Percentiles rank a stretch among this genome's conserved stretches.
Evolutionary conservation across 2,797 vertebrate species (phyloP).

Genomic region (Hydrocynus forskahlii): DNA sequence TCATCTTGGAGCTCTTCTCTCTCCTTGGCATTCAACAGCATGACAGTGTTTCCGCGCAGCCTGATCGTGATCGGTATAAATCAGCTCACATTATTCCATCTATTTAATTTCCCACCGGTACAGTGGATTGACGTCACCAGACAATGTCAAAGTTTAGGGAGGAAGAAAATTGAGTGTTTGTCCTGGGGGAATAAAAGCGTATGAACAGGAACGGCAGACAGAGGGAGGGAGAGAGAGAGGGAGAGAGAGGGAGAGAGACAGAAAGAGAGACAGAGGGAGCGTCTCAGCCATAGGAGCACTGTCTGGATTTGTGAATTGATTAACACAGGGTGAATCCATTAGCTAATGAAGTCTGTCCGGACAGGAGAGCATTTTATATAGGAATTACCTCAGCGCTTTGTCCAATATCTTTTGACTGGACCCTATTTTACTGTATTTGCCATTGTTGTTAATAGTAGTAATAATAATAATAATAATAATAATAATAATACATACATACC

Average conservation of each 20-base stretch:
- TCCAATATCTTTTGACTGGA: too few relatives aligned
- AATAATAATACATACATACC: too few relatives aligned
- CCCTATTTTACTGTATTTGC: too few relatives aligned
- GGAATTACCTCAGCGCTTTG: too few relatives aligned
- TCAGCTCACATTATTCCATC: slow-evolving; percentile 33
- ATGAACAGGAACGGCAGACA: background rate
- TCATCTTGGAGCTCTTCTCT: background rate
- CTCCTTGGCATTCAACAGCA: background rate
- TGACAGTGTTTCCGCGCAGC: background rate
- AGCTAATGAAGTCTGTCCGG: slow-evolving; percentile 1
- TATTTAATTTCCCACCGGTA: slow-evolving; percentile 41
- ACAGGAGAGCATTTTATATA: slow-evolving; percentile 39
- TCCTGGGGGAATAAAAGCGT: slow-evolving; percentile 20
- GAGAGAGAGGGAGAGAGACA: slow-evolving; percentile 1
- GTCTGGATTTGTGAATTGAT: too few relatives aligned
- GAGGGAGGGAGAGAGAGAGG: background rate
- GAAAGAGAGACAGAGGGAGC: slow-evolving; percentile 8
- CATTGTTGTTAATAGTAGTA: too few relatives aligned
- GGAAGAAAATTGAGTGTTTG: slow-evolving; percentile 34
- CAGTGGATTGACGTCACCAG: slow-evolving; percentile 27
- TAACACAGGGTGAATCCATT: too few relatives aligned
- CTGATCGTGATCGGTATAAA: slow-evolving; percentile 35
- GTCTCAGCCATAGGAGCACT: too few relatives aligned
- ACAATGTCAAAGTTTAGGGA: slow-evolving; percentile 36
- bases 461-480: too few relatives aligned